A percentile compares a stretch with the other conserved stretches of the same genome.
Conservation (phyloP, 2,888 invertebrate species). For the Athrips mouffetella region DNA sequence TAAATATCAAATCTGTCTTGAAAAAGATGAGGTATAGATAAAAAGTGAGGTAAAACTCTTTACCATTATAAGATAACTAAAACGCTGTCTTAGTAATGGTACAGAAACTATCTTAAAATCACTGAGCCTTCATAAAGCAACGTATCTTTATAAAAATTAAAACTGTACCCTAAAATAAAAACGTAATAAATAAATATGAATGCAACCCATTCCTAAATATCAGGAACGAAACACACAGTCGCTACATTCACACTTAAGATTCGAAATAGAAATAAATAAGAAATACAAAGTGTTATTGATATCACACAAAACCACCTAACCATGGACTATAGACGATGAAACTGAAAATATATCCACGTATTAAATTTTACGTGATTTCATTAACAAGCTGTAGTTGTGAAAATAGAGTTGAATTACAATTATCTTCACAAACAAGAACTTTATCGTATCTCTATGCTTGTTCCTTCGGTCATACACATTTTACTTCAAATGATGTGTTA, state of each 20-base stretch:
- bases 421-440: too few relatives aligned
- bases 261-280: constrained; percentile 54
- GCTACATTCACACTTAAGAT: constrained; percentile 73
- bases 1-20: constrained; percentile 29
- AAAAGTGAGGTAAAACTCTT: constrained; percentile 26
- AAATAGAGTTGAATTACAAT: too few relatives aligned
- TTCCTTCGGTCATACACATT: too few relatives aligned
- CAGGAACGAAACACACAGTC: constrained; percentile 76
- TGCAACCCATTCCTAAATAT: constrained; percentile 78
- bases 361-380: too few relatives aligned
- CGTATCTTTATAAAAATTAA: constrained; percentile 59
- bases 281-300: too few relatives aligned
- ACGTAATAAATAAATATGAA: constrained; percentile 76
- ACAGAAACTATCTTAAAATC: constrained; percentile 54
- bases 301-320: too few relatives aligned
- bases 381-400: too few relatives aligned
- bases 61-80: constrained; percentile 61
- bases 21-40: constrained; percentile 25
- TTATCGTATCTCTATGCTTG: too few relatives aligned
- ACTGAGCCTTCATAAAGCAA: constrained; percentile 70
- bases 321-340: too few relatives aligned
- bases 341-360: too few relatives aligned
- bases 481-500: too few relatives aligned
- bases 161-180: constrained; percentile 67
- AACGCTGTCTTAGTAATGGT: constrained; percentile 60